Conservation (phyloP, 1,140 invertebrate species). For the Pemphigus obesinymphae region DNA sequence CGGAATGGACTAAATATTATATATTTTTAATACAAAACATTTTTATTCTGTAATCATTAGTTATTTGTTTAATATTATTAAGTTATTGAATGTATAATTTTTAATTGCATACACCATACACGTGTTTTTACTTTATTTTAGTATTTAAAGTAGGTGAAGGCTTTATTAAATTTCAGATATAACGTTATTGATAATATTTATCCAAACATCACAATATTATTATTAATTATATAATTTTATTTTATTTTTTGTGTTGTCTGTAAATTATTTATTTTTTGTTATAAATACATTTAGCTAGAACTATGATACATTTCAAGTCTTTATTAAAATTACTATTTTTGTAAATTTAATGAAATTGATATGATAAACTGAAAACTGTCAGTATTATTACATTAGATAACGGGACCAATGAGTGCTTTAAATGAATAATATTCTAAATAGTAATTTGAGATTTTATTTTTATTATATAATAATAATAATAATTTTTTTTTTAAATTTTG, state of each 20-base stretch:
- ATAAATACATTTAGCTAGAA: background rate
- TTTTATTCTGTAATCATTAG: background rate
- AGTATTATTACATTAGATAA: background rate
- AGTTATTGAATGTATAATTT: background rate
- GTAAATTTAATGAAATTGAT: too few relatives aligned
- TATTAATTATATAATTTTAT: background rate
- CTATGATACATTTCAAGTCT: background rate
- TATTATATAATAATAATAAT: background rate
- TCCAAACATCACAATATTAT: background rate
- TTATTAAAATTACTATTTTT: background rate
- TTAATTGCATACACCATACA: background rate
- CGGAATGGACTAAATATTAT: background rate
- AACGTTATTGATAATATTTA: background rate
- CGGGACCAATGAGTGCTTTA: background rate
- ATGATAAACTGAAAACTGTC: background rate
- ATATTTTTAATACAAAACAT: background rate
- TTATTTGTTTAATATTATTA: background rate
- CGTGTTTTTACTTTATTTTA: background rate
- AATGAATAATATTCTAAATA: background rate
- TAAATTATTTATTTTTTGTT: background rate
- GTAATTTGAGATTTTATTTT: background rate
- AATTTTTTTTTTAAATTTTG: too few relatives aligned
- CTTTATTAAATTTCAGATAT: background rate
- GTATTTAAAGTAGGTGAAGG: background rate
- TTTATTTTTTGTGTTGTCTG: background rate